phyloP scores from a whole-genome alignment of 2,888 invertebrate species.

The Loripinus fragilis region DNA sequence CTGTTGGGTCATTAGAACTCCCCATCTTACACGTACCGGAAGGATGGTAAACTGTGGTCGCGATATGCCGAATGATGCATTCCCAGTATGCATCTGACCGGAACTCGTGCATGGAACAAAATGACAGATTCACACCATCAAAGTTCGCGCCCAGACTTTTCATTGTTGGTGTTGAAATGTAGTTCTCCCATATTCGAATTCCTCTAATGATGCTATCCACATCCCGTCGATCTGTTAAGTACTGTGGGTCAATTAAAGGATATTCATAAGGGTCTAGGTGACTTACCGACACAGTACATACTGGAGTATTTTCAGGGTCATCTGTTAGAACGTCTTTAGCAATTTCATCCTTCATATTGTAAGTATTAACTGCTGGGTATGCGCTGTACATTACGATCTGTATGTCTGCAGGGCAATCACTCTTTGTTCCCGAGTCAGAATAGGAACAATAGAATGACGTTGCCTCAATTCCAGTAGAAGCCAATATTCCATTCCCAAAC shows the following conservation, averaged over 20 bases:
- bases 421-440: background rate
- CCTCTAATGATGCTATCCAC: conserved; percentile 17
- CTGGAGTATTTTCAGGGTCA: conserved; percentile 6
- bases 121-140: conserved; percentile 39
- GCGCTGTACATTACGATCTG: conserved; percentile 41
- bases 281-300: background rate
- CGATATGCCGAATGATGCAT: conserved; percentile 39
- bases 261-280: conserved; percentile 29
- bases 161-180: conserved; percentile 41
- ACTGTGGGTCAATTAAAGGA: conserved; percentile 33
- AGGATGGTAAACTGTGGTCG: conserved; percentile 85
- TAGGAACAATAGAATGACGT: conserved; percentile 44
- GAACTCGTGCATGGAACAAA: conserved; percentile 29
- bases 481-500: conserved; percentile 40
- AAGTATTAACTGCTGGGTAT: conserved; percentile 28
- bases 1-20: conserved; percentile 78
- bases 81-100: conserved; percentile 49
- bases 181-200: conserved; percentile 25
- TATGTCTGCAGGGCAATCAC: conserved; percentile 47
- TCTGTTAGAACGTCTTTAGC: conserved; percentile 30
- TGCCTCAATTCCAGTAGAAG: conserved; percentile 42
- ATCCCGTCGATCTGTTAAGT: conserved; percentile 26
- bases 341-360: conserved; percentile 36
- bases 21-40: conserved; percentile 91
- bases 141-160: conserved; percentile 44